A percentile compares a stretch with the other conserved stretches of the same genome.
These are phyloP conservation scores for Argyrosomus regius DNA, from an alignment of 2,797 vertebrate species.

Conservation along the genomic window DNA sequence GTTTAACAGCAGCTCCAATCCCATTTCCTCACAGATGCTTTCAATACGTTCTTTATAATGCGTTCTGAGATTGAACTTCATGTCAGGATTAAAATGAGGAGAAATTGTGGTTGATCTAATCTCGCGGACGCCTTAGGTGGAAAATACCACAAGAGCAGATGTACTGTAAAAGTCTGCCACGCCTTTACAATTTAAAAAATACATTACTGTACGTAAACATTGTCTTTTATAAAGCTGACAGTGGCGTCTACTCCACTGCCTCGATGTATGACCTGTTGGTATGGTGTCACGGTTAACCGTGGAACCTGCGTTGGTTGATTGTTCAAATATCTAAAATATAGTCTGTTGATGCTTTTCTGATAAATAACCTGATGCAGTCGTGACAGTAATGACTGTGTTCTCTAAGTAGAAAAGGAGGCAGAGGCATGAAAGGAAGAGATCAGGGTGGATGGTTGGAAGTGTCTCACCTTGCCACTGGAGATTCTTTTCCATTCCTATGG, in stretches of 20 bases:
- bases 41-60: neutral
- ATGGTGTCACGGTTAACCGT: neutral
- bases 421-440: neutral
- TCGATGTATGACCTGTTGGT: neutral
- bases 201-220: neutral
- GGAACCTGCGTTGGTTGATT: neutral
- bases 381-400: neutral
- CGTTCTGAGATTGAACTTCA: conserved; percentile 21
- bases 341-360: neutral
- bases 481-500: neutral
- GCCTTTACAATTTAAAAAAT: neutral
- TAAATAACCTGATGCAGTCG: neutral
- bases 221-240: neutral
- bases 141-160: conserved; percentile 10
- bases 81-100: conserved; percentile 33
- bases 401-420: neutral
- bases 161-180: neutral
- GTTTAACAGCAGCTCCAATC: conserved; percentile 25
- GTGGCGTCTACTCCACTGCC: neutral
- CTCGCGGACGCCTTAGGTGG: neutral
- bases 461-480: no score
- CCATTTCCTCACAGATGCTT: conserved; percentile 15
- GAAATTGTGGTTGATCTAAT: conserved; percentile 32
- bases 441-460: neutral
- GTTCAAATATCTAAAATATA: neutral